These are phyloP conservation scores for Amblyteles armatorius DNA, from an alignment of 2,888 invertebrate species.

Conservation along the genomic window DNA sequence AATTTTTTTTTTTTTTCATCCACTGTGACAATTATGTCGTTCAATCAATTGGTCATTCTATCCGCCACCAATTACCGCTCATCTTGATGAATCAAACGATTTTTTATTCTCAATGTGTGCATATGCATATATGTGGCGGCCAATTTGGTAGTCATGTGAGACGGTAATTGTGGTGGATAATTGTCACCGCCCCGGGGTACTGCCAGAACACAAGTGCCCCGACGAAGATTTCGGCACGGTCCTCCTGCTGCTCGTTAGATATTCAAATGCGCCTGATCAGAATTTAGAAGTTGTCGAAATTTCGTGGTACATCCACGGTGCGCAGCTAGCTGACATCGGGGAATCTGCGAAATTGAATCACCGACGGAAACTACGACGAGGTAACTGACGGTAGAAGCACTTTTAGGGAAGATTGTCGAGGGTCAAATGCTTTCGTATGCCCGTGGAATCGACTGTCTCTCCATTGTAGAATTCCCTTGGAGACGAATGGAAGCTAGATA, in stretches of 20 bases:
- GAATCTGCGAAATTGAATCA: constrained; percentile 23
- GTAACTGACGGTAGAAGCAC: not conserved
- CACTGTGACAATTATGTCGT: no score
- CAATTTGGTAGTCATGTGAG: not conserved
- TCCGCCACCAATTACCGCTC: not conserved
- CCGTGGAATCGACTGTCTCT: constrained; percentile 10
- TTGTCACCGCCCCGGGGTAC: constrained; percentile 9
- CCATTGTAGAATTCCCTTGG: not conserved
- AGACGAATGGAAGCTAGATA: not conserved
- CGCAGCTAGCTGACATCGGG: constrained; percentile 11
- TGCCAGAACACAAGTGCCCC: constrained; percentile 23
- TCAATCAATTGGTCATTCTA: no score
- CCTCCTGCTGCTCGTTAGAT: constrained; percentile 56
- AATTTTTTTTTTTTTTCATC: no score
- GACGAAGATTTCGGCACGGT: constrained; percentile 48
- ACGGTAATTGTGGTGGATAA: not conserved
- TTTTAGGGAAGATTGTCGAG: constrained; percentile 7
- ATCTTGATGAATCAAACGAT: not conserved
- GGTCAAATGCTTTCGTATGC: not conserved
- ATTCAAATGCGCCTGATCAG: constrained; percentile 61
- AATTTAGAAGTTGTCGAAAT: constrained; percentile 53
- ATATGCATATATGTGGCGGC: not conserved
- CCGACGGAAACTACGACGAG: not conserved
- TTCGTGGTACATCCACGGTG: constrained; percentile 6
- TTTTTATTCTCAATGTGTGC: not conserved